Evolutionary conservation across 2,113 vertebrate species (phyloP), one percentile per base, ranked within the genome.

Genomic region (Proteles cristata): DNA sequence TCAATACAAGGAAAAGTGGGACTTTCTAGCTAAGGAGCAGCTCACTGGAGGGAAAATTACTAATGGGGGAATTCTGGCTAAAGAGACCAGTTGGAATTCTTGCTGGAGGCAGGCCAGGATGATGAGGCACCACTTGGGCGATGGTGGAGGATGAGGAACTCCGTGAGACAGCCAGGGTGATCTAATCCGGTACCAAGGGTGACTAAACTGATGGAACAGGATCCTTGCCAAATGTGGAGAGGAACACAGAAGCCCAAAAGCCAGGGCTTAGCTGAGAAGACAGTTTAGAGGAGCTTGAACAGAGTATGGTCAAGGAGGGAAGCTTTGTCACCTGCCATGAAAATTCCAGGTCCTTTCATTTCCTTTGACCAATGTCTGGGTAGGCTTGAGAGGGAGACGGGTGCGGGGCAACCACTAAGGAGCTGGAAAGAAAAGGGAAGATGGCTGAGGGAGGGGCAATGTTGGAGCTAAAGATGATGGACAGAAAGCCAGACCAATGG

Each of bases 401-500:
- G 11, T 35, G 33, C 11, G 9, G n/a, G 23, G 10, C 11, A 14
- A 31, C 48, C n/a, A 28, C 11, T 43, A 43, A 43, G 71, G 12
- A 50, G 28, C 63, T 39, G 16, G 16, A 85, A 50, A n/a, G 31
- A 50, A 25, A 80, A 61, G 23, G 31, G 45, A 35, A 86, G 76
- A n/a, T 12, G 1, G 10, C 0, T 26, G 35, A 58, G 33, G 33
- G 28, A 48, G 17, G 69, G 26, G 15, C 33, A 23, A 17, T n/a
- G 15, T 2, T 39, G 61, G 66, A 28, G 15, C 33, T 58, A 77
- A 65, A 82, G 11, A 21, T 26, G 66, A 91, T 33, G 43, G 85
- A 68, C 93, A 94, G 92, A 71, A 88, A 88, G 71, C 39, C 11
- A 43, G 35, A 76, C 50, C 88, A 94, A 69, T 55, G 17, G 91